These are phyloP conservation scores for Vidua chalybeata DNA, from an alignment of 2,113 vertebrate species.

Conservation along the genomic window DNA sequence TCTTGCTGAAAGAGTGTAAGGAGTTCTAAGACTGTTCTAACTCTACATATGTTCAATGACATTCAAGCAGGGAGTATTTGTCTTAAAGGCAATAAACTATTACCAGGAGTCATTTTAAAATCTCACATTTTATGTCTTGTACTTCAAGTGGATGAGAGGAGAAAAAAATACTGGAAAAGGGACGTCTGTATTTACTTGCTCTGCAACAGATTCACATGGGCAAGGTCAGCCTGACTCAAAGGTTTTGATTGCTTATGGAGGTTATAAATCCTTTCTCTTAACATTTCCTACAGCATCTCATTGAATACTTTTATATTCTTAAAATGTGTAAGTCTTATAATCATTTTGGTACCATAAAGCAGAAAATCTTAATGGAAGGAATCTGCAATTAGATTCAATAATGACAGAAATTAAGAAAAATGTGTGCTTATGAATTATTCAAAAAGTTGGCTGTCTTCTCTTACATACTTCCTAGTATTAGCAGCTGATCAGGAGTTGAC, in stretches of 20 bases:
- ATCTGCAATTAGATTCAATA: background rate
- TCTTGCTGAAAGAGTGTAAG: background rate
- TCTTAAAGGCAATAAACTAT: background rate
- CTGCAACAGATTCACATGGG: background rate
- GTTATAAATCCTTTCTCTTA: background rate
- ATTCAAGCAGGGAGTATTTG: background rate
- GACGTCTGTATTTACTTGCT: background rate
- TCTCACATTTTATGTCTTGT: background rate
- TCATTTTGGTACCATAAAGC: background rate
- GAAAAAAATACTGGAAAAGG: background rate
- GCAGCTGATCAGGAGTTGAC: background rate
- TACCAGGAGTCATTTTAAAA: background rate
- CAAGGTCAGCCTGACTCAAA: background rate
- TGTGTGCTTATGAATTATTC: background rate
- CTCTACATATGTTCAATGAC: background rate
- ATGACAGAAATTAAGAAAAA: background rate
- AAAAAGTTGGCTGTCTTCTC: background rate
- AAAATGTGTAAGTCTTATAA: background rate
- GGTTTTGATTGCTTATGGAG: background rate
- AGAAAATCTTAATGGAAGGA: background rate
- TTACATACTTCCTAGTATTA: background rate
- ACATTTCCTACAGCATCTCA: background rate
- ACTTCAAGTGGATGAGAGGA: background rate
- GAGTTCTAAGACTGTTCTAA: background rate
- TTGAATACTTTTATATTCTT: background rate